phyloP scores from a whole-genome alignment of 2,797 vertebrate species.

The Sebastes oblongus region DNA sequence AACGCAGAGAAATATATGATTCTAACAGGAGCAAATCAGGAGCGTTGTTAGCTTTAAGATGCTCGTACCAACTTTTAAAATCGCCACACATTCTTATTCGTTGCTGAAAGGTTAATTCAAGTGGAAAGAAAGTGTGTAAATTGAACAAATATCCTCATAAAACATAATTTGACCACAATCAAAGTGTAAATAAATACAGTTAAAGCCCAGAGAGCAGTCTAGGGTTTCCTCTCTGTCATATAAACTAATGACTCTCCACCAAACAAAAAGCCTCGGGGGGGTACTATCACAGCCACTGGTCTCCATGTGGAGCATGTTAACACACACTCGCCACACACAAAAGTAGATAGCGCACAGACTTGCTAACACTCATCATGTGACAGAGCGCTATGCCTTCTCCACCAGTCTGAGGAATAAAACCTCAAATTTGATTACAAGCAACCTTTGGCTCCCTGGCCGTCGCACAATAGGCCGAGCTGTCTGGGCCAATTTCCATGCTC shows the following conservation, averaged over 20 bases:
- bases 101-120: not conserved
- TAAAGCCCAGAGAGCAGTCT: not conserved
- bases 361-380: constrained; percentile 70
- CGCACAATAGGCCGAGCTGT: constrained; percentile 95
- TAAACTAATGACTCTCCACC: constrained; percentile 45
- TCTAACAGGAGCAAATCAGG: not conserved
- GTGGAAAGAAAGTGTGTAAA: not conserved
- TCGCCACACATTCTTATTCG: not conserved
- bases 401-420: constrained; percentile 88
- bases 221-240: constrained; percentile 5
- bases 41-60: not conserved
- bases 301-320: constrained; percentile 57
- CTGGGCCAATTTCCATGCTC: constrained; percentile 99
- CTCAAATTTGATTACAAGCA: constrained; percentile 99
- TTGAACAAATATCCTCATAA: not conserved
- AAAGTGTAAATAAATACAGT: constrained; percentile 10
- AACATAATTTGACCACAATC: not conserved
- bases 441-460: constrained; percentile 97
- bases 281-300: constrained; percentile 31
- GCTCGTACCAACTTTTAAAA: not conserved
- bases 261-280: constrained; percentile 51
- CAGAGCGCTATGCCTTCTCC: constrained; percentile 75
- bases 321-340: constrained; percentile 66
- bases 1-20: constrained; percentile 16
- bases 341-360: constrained; percentile 58